Percentiles rank a stretch among this genome's conserved stretches.
phyloP scores from a whole-genome alignment of 1,140 invertebrate species.

The Plectrocnemia conspersa region DNA sequence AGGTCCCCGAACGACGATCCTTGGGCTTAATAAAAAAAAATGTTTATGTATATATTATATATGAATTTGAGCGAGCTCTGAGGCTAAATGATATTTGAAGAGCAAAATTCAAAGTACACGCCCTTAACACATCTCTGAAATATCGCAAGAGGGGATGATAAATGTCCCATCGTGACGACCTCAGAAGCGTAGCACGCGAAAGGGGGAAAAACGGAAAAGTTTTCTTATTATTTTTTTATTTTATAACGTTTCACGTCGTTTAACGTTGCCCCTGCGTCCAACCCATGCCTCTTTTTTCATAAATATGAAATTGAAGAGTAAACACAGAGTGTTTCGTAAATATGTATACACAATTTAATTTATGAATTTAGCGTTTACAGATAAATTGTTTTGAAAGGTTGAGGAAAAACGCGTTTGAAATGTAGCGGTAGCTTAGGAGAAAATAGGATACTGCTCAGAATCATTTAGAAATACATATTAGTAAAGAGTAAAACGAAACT shows the following conservation, averaged over 20 bases:
- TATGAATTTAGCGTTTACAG: constrained; percentile 6
- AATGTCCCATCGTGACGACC: constrained; percentile 15
- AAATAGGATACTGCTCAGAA: too few relatives aligned
- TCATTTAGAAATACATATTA: too few relatives aligned
- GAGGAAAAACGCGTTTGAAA: too few relatives aligned
- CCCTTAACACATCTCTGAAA: constrained; percentile 10
- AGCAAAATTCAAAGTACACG: background rate
- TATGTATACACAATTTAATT: too few relatives aligned
- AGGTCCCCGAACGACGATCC: background rate
- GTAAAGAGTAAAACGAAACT: too few relatives aligned
- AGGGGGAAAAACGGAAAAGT: constrained; percentile 24
- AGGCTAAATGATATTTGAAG: constrained; percentile 11
- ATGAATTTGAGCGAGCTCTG: background rate
- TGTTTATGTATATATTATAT: background rate
- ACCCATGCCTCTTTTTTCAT: constrained; percentile 13
- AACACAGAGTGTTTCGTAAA: too few relatives aligned
- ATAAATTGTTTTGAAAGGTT: constrained; percentile 9
- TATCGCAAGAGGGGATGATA: constrained; percentile 19
- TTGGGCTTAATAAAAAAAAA: background rate
- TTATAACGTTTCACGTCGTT: constrained; percentile 30
- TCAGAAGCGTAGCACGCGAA: background rate
- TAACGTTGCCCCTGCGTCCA: constrained; percentile 13
- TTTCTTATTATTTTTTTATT: constrained; percentile 34
- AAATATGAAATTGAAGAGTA: constrained; percentile 19
- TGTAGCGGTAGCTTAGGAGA: too few relatives aligned